Base-by-base conservation (phyloP, 2,113 vertebrate genomes). In the Procavia capensis region DNA sequence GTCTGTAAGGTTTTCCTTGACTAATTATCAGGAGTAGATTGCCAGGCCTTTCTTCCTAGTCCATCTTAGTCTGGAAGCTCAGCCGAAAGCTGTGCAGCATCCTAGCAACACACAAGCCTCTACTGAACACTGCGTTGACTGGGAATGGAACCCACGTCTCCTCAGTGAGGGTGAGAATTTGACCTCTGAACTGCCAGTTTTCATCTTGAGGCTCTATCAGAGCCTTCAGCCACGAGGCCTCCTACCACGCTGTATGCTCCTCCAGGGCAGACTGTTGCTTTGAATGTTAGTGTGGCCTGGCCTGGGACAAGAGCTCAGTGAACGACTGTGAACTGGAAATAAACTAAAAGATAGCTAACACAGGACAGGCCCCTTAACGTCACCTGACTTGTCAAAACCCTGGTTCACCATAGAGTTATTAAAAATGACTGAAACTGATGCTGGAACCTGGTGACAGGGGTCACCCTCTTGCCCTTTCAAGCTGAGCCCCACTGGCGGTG, bases 351-450 rank as follows among this genome's bases (percentile, higher is more conserved):
- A 87, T 76, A 64, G 57, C 76, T 79, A 72, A 70, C 63, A 41
- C 9, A 5, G 68, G 81, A 87, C 79, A 76, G 90, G 29, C 29
- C 89, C 31, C 78, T 90, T 76, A n/a, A 3, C 70, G n/a, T 76
- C 84, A 86, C 43, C 64, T 72, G 81, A 87, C 80, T 93, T 75
- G 25, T 47, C 72, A 19, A 89, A 88, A n/a, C 39, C 16, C 72
- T 90, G 70, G 85, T 85, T 92, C 85, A 74, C 85, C 85, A 39
- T 89, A 91, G 47, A 75, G 64, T 85, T 95, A 54, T 72, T 88
- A 85, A 95, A 95, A 88, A 68, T 75, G 45, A 13, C 84, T 78
- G 75, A 54, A 64, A 68, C 29, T 54, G 11, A 25, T 90, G 66
- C 59, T 66, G 36, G 90, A 80, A 96, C 87, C 76, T n/a, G 39